phyloP scores from a whole-genome alignment of 2,797 vertebrate genomes.

The Acanthornis magna region DNA sequence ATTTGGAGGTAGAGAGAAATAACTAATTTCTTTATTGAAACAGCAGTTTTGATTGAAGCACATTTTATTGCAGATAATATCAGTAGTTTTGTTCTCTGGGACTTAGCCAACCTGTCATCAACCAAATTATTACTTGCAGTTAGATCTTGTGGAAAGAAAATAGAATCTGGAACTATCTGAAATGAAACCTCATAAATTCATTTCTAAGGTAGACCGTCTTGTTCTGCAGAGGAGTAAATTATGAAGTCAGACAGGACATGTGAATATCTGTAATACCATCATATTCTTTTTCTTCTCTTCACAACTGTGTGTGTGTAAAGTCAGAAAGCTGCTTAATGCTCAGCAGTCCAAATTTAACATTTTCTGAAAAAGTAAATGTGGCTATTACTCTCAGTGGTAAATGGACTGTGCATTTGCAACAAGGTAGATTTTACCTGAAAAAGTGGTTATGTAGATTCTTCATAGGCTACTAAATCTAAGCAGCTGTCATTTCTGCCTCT shows the following conservation, averaged over 20 bases:
- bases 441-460: background rate
- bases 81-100: background rate
- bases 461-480: background rate
- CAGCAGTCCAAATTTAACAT: background rate
- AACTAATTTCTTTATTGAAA: background rate
- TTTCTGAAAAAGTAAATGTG: background rate
- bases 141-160: background rate
- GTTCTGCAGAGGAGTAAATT: background rate
- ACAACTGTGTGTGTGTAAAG: background rate
- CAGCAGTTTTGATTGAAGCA: background rate
- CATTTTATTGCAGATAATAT: background rate
- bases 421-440: background rate
- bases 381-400: background rate
- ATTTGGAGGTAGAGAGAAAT: background rate
- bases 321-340: background rate
- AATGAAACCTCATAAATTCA: background rate
- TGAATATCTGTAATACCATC: fast-evolving
- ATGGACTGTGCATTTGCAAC: background rate
- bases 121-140: background rate
- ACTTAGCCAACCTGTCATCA: background rate
- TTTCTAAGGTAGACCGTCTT: background rate
- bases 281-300: background rate
- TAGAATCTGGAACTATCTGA: background rate
- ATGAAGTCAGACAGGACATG: background rate
- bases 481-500: background rate